phyloP scores from a whole-genome alignment of 2,113 vertebrate genomes.

The Anthoscopus minutus region DNA sequence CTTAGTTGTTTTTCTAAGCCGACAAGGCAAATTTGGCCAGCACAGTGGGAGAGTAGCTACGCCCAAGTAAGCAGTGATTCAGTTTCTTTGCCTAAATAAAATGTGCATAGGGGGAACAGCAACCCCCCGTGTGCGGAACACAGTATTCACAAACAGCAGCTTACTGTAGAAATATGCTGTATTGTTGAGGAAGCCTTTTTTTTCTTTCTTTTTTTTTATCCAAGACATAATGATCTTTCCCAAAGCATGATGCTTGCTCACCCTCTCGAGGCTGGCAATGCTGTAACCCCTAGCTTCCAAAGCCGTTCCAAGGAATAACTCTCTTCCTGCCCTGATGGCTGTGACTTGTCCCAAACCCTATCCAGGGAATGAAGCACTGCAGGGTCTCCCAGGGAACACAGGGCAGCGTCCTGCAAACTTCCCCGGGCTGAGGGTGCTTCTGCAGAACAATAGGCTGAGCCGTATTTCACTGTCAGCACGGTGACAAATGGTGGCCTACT shows the following conservation, averaged over 20 bases:
- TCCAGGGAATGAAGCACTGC: background rate
- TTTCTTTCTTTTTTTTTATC: background rate
- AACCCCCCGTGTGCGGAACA: background rate
- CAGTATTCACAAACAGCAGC: background rate
- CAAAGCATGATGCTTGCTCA: background rate
- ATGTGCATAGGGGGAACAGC: background rate
- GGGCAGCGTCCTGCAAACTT: background rate
- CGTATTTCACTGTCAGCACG: background rate
- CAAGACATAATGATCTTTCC: background rate
- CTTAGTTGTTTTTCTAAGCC: background rate
- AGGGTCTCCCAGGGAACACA: background rate
- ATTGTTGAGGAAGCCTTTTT: background rate
- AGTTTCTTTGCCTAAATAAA: background rate
- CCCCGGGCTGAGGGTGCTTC: background rate
- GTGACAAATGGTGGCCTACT: constrained; percentile 47
- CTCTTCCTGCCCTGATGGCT: background rate
- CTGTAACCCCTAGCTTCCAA: background rate
- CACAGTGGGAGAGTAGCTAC: background rate
- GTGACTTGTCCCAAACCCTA: background rate
- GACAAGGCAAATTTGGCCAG: background rate
- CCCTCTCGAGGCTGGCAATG: background rate
- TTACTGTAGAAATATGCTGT: background rate
- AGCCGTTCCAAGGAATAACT: background rate
- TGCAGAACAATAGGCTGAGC: constrained; percentile 32
- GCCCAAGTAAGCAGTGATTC: background rate